Conservation (phyloP, 2,888 invertebrate species). For the Erannis defoliaria region DNA sequence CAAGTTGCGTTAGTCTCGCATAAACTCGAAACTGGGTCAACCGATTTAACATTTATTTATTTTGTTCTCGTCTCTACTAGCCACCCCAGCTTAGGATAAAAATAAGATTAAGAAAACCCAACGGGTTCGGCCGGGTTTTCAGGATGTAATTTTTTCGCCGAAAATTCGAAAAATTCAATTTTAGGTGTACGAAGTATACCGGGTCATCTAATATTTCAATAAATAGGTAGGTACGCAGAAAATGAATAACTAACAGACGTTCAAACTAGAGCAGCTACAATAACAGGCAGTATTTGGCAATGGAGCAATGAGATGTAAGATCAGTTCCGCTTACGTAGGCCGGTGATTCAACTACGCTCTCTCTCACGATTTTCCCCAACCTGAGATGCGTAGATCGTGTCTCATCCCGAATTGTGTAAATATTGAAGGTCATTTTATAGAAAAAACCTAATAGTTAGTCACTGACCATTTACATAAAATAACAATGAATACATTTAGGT, state of each 20-base stretch:
- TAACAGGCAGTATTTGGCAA: slow-evolving; percentile 53
- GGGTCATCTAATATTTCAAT: too few species aligned
- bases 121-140: too few species aligned
- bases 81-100: too few species aligned
- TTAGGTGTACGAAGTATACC: too few species aligned
- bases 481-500: background rate
- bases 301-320: slow-evolving; percentile 49
- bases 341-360: slow-evolving; percentile 52
- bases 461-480: slow-evolving; percentile 7
- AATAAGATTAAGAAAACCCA: too few species aligned
- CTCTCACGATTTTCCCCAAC: slow-evolving; percentile 54
- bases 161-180: too few species aligned
- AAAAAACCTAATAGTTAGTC: slow-evolving; percentile 1
- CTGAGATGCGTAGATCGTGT: slow-evolving; percentile 15
- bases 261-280: slow-evolving; percentile 15
- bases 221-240: too few species aligned
- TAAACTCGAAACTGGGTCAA: too few species aligned
- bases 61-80: too few species aligned
- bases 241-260: background rate
- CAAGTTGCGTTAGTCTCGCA: too few species aligned
- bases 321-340: slow-evolving; percentile 47
- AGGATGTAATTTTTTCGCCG: too few species aligned
- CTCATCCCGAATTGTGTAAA: slow-evolving; percentile 10
- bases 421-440: slow-evolving; percentile 24
- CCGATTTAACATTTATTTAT: too few species aligned